Evolutionary conservation across 2,888 invertebrate species (phyloP), one percentile per base, ranked within the genome.

Genomic region (Mimas tiliae): DNA sequence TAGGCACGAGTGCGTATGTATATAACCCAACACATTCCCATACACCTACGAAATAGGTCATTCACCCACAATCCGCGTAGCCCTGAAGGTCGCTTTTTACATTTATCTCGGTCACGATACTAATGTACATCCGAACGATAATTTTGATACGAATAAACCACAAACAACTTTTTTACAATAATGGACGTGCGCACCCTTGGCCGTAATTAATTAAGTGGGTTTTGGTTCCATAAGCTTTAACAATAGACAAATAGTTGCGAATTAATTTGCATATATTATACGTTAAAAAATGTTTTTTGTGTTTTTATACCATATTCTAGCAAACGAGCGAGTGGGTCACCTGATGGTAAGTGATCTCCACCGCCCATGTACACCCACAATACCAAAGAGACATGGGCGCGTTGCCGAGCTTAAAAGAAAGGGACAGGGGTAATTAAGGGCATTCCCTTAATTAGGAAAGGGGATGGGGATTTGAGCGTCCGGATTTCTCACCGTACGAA

Each of bases 21-120:
- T n/a, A n/a, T n/a, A n/a, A n/a, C n/a, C n/a, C n/a, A n/a, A 71
- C 38, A 9, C 14, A 42, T 64, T 65, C 52, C 62, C 58, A 48
- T 67, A 64, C 6, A 52, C 68, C 76, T 72, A 77, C 74, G 76
- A 86, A 83, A 82, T 85, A 78, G 86, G 82, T 88, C 85, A 68
- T 87, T 87, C 80, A 88, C 86, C 87, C 69, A 75, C 73, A 69
- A 72, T 71, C 74, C 72, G 72, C 72, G 69, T 72, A 72, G 70
- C 73, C 65, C 65, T 72, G 80, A 85, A 88, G 88, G 87, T 83
- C 80, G 74, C 69, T 83, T 83, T 74, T 73, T 76, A 76, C 75
- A 74, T 74, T n/a, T n/a, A 81, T 75, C 75, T 77, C 75, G 74
- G 78, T 79, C 79, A 81, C 78, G 75, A 81, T 62, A 64, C 71